These are phyloP conservation scores for Athripsodes cinereus DNA, from an alignment of 2,888 invertebrate genomes.

Conservation along the genomic window DNA sequence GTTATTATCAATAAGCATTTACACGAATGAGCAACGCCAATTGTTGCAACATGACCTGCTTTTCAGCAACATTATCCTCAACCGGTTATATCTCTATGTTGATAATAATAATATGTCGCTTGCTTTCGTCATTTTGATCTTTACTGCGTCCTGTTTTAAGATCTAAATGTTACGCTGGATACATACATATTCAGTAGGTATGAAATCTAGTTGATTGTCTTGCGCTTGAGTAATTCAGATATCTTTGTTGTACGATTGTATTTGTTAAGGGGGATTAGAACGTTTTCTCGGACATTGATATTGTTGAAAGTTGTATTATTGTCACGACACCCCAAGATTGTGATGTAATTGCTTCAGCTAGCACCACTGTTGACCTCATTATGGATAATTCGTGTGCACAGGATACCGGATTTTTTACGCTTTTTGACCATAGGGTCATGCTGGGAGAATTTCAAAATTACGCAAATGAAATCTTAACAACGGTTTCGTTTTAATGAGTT, in stretches of 20 bases:
- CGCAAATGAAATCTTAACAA: background rate
- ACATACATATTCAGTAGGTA: too few species aligned
- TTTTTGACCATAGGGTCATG: slow-evolving; percentile 4
- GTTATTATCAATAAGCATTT: slow-evolving; percentile 5
- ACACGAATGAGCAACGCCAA: slow-evolving; percentile 12
- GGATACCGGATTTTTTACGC: slow-evolving; percentile 15
- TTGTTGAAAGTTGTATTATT: background rate
- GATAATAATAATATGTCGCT: too few species aligned
- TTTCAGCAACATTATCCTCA: too few species aligned
- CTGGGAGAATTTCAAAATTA: background rate
- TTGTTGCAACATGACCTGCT: background rate
- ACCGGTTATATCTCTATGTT: too few species aligned
- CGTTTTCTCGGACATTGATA: slow-evolving; percentile 11
- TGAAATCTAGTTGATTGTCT: background rate
- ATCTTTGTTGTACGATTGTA: background rate
- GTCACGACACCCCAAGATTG: background rate
- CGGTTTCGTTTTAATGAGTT: background rate
- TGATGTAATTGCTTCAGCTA: slow-evolving; percentile 1
- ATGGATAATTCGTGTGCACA: slow-evolving; percentile 7
- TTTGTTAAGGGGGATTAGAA: background rate
- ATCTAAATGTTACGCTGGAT: too few species aligned
- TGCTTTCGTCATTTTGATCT: too few species aligned
- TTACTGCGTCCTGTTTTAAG: too few species aligned
- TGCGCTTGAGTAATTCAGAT: background rate
- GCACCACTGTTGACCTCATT: slow-evolving; percentile 7